Conservation (phyloP, 2,888 invertebrate genomes). For the Junonia oenone region DNA sequence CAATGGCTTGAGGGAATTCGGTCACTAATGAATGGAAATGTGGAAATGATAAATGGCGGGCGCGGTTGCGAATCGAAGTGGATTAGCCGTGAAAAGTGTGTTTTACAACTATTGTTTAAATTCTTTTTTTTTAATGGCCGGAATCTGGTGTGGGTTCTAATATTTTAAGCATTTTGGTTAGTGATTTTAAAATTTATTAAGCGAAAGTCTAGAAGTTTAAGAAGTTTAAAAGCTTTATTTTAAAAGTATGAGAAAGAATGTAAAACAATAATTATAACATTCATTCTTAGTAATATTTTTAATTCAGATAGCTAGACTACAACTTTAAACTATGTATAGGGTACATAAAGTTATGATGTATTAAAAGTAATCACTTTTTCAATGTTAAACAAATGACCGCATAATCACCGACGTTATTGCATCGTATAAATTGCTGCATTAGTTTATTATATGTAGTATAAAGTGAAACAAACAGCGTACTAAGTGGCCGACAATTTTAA, state of each 20-base stretch:
- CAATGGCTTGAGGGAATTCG: slow-evolving; percentile 1
- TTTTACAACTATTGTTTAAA: background rate
- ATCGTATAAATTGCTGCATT: slow-evolving; percentile 3
- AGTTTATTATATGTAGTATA: slow-evolving; percentile 21
- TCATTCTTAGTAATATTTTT: no score
- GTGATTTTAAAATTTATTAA: no score
- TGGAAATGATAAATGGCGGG: slow-evolving; percentile 64
- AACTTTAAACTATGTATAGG: no score
- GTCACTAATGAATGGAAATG: slow-evolving; percentile 56
- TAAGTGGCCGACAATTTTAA: slow-evolving; percentile 37
- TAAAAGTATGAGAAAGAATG: no score
- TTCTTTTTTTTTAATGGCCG: background rate
- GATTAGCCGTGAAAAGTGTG: slow-evolving; percentile 44
- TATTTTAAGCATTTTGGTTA: background rate
- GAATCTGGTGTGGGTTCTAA: background rate
- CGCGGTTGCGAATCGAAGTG: slow-evolving; percentile 59
- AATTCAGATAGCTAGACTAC: no score
- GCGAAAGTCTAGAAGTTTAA: no score
- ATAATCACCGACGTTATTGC: slow-evolving; percentile 1
- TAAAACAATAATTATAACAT: no score
- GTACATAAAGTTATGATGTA: no score
- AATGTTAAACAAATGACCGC: background rate
- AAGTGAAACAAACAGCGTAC: slow-evolving; percentile 22
- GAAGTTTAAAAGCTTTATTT: no score
- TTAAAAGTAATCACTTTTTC: no score